Base-by-base conservation (phyloP, 2,113 vertebrate species). In the Scophthalmus maximus region DNA sequence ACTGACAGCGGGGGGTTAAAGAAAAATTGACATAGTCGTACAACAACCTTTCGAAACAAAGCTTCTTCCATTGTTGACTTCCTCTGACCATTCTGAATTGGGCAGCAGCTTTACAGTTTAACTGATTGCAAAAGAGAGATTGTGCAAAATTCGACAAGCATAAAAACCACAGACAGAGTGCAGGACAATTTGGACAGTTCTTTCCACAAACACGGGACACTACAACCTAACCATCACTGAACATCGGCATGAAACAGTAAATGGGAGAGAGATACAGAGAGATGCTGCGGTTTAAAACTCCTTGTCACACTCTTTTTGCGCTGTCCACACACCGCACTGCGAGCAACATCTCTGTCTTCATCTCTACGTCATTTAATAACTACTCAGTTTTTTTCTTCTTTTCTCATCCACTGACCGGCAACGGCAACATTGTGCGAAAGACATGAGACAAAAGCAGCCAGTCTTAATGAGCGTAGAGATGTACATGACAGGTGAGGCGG, bases 381-480 rank as follows among this genome's bases (percentile, higher is more conserved):
- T n/a, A n/a, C n/a, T n/a, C 6, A 8, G 4, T 25, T 2, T 40
- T 52, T 4, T 29, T 25, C 18, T 58, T 59, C 30, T 38, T 17
- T 60, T 14, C 57, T 73, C 23, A 50, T 49, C 18, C 18, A 27
- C 27, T 44, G 15, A 63, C 23, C 14, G 60, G 47, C 17, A 71
- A 65, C 23, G 10, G n/a, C 11, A 47, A 29, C 18, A 40, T 1
- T 58, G 23, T 15, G 34, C 46, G 38, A 78, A 69, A 73, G 30
- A 50, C 38, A 61, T 38, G 34, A 1, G 26, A 63, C 44, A 40
- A 47, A 75, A 56, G 42, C 11, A 30, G 63, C 27, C 22, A 29
- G 56, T 51, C 23, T 25, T 71, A 86, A 87, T 73, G 73, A 81
- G 78, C 59, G 61, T 8, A 65, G 38, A n/a, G 57, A 25, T 60